A percentile compares a stretch with the other conserved stretches of the same genome.
Conservation (phyloP, 1,140 invertebrate species). For the Caerostris darwini region DNA sequence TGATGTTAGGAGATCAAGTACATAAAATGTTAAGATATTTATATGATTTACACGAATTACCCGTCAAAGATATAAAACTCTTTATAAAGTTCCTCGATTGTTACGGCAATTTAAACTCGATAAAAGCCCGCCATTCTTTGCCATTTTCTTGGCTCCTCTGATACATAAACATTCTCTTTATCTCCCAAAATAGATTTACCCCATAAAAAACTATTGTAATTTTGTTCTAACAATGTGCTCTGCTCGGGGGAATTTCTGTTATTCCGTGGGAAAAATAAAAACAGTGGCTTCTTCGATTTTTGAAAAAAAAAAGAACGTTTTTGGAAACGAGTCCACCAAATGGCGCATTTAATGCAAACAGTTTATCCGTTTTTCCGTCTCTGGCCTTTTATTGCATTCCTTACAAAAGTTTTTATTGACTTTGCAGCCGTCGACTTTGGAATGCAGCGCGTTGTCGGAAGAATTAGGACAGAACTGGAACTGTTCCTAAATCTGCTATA, state of each 20-base stretch:
- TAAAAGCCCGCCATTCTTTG: not conserved
- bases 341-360: conserved; percentile 39
- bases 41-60: no score
- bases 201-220: conserved; percentile 25
- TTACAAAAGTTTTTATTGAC: conserved; percentile 13
- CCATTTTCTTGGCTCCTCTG: not conserved
- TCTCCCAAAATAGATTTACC: conserved; percentile 12
- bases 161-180: conserved; percentile 31
- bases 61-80: no score
- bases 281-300: conserved; percentile 1
- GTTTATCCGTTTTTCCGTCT: not conserved
- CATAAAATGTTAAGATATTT: no score
- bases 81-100: not conserved
- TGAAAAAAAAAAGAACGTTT: not conserved
- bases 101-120: not conserved
- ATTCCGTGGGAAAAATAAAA: not conserved
- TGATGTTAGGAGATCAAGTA: no score
- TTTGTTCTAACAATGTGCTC: not conserved
- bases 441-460: not conserved
- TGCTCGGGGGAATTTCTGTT: not conserved
- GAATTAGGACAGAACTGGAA: not conserved
- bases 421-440: not conserved
- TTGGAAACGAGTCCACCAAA: conserved; percentile 15
- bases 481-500: not conserved
- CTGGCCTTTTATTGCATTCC: conserved; percentile 8